Conservation (phyloP, 2,888 invertebrate species). For the Stictocephala bisonia region DNA sequence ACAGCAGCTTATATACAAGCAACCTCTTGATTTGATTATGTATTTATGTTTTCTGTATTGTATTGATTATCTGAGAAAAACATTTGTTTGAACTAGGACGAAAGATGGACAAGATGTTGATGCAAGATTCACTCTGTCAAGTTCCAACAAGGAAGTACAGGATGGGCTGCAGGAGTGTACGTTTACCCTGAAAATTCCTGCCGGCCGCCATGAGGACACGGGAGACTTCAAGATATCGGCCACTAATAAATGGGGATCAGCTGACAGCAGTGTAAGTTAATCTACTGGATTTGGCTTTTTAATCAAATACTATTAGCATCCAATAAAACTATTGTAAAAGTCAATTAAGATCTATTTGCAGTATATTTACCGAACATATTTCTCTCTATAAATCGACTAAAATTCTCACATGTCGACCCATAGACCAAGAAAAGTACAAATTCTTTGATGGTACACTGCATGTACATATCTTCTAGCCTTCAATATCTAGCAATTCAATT, state of each 20-base stretch:
- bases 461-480: too few species aligned
- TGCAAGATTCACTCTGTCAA: constrained; percentile 73
- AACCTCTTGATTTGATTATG: too few species aligned
- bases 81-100: too few species aligned
- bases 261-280: constrained; percentile 72
- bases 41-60: too few species aligned
- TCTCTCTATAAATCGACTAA: too few species aligned
- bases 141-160: constrained; percentile 75
- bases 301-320: background rate
- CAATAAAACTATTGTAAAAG: background rate
- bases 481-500: too few species aligned
- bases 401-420: too few species aligned
- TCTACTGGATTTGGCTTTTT: background rate
- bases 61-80: too few species aligned
- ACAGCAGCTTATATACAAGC: too few species aligned
- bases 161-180: constrained; percentile 85
- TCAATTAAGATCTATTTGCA: background rate
- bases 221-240: constrained; percentile 85
- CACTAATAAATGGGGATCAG: constrained; percentile 83
- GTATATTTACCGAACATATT: too few species aligned
- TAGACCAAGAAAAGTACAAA: too few species aligned
- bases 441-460: too few species aligned
- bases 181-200: constrained; percentile 80
- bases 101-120: constrained; percentile 79
- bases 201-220: constrained; percentile 79